Evolutionary conservation across 2,797 vertebrate species (phyloP), one percentile per base, ranked within the genome.

Genomic region (Melanotaenia trifasciata): DNA sequence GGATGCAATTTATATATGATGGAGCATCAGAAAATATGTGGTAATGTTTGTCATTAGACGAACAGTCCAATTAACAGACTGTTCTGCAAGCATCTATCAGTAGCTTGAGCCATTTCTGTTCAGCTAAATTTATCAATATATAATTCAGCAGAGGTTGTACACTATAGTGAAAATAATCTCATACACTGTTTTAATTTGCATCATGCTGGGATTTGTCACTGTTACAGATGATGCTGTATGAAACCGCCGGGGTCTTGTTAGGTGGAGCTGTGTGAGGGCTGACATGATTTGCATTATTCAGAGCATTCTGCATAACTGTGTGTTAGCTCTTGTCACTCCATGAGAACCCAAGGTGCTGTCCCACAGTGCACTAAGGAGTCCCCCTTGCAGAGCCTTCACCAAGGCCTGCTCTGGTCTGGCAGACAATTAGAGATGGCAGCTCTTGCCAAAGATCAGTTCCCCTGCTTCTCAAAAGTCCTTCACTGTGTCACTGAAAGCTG

Each of bases 221-320:
- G 84, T 90, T 91, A 87, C 84, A 90, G 86, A 91, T 89, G 89
- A 90, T 84, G 79, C 87, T 78, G 74, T 82, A 81, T 85, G 88
- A 90, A 91, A 74, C 88, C 92, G 88, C 90, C 79, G 83, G 92
- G 90, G 92, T 88, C 92, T 94, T 93, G 93, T 94, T 95, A 94
- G 90, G 83, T 85, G 63, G 89, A 87, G 65, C 80, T 85, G 85
- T 90, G 87, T 90, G 87, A 90, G 87, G 73, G 74, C 79, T 90
- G 89, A 88, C 86, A 85, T 64, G 76, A 93, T 94, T 91, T 93
- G 83, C 88, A 94, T 93, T 93, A 91, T 92, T 90, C 91, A 93
- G 76, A 78, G 77, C 76, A 13, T 28, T 73, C 81, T 71, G 83
- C 76, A 88, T 84, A 88, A 89, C 77, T 89, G 84, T 92, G 79